Percentiles rank a stretch among this genome's conserved stretches.
Evolutionary conservation across 1,140 invertebrate species (phyloP).

Genomic region (Aphelinus atriplicis): DNA sequence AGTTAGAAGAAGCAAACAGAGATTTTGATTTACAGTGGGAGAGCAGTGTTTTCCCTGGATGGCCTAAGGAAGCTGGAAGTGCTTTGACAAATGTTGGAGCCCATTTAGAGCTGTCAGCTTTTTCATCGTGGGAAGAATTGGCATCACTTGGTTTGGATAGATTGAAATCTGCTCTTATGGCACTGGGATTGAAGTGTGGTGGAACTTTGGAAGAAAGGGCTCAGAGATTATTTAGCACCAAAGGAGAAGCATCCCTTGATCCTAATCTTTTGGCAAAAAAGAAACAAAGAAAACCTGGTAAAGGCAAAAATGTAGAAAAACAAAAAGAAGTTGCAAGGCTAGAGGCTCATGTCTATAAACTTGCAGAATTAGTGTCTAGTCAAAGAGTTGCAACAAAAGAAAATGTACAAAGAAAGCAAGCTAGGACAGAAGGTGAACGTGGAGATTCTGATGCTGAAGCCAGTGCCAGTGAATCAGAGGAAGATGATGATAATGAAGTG

Average conservation of each 20-base stretch:
- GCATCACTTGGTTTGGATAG: conserved; percentile 96
- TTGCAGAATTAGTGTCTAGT: conserved; percentile 83
- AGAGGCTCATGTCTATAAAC: conserved; percentile 89
- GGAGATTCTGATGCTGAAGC: conserved; percentile 94
- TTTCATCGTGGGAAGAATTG: conserved; percentile 97
- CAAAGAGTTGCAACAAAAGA: conserved; percentile 93
- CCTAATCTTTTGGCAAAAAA: conserved; percentile 90
- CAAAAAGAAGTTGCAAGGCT: conserved; percentile 85
- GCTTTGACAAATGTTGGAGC: conserved; percentile 92
- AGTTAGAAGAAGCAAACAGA: conserved; percentile 80
- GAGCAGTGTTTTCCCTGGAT: conserved; percentile 89
- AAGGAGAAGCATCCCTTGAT: conserved; percentile 92
- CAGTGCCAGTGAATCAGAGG: conserved; percentile 84
- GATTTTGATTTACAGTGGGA: conserved; percentile 93
- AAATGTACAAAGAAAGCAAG: conserved; percentile 98
- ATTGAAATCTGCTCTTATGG: conserved; percentile 96
- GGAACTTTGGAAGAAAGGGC: conserved; percentile 97
- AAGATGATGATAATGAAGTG: conserved; percentile 91
- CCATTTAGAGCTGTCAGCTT: conserved; percentile 95
- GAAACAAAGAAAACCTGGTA: conserved; percentile 72
- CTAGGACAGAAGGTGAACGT: conserved; percentile 92
- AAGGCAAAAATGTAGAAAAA: conserved; percentile 75
- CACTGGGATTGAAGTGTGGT: conserved; percentile 97
- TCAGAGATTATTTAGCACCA: conserved; percentile 93
- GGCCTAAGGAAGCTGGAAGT: conserved; percentile 96